Evolutionary conservation across 2,797 vertebrate species (phyloP), one percentile per base, ranked within the genome.

Genomic region (Chiroxiphia lanceolata): DNA sequence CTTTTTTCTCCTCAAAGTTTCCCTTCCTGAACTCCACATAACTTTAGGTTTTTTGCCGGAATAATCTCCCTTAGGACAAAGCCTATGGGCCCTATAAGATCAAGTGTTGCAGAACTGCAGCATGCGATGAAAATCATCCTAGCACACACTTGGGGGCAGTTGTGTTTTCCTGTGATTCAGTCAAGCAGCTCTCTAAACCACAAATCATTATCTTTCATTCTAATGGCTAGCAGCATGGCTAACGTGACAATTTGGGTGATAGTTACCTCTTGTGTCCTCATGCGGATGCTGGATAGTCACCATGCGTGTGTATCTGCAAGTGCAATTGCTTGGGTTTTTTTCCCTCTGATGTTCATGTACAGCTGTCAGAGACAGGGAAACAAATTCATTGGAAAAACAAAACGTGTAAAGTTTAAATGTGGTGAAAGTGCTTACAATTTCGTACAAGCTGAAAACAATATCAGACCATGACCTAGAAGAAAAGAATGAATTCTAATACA

Each of bases 141-240:
- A 94, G 86, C 71, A 95, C 91, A 96, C 94, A 94, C 95, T 95
- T 97, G 95, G 93, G 96, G 96, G 95, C 87, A 93, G 94, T 85
- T 96, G 78, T 95, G 94, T 88, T 96, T 96, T 93, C 95, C 95
- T 63, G 81, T 27, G 65, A 85, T 89, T 95, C 78, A 79, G 71
- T 89, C 67, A 93, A 95, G 89, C 76, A 95, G 79, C 83, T 93
- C 82, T 83, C 59, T 85, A 87, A 94, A 81, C 78, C 83, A 83
- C 34, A 90, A 78, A 87, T 93, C 83, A 67, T 92, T 93, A 70
- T 69, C 74, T 93, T 77, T 75, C 61, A 77, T 85, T 87, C 67
- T 84, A 89, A 88, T 86, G 87, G 83, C 64, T 84, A 83, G 65
- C 54, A 42, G 36, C 74, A 89, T 84, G 68, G 80, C 71, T 93